Conservation (phyloP, 2,113 vertebrate species). For the Calcarius ornatus region DNA sequence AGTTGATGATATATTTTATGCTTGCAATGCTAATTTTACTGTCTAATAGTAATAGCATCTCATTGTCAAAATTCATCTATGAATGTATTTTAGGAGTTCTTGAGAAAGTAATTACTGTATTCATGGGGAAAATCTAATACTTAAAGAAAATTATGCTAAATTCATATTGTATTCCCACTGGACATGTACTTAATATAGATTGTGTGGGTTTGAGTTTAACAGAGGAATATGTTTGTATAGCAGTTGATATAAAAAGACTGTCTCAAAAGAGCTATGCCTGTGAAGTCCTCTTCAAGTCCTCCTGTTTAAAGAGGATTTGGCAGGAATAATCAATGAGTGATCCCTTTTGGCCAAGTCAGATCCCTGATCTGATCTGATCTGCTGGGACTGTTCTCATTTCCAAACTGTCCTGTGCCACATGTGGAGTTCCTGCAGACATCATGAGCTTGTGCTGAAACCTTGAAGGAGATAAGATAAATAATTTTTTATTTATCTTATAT, state of each 20-base stretch:
- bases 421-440: not conserved
- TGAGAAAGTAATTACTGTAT: not conserved
- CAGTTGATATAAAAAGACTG: not conserved
- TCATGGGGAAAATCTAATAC: not conserved
- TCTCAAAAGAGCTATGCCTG: not conserved
- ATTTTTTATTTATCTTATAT: not conserved
- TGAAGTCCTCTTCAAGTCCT: accelerated
- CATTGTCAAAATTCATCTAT: not conserved
- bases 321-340: not conserved
- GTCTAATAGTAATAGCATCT: not conserved
- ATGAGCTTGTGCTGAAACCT: not conserved
- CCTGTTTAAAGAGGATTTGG: not conserved
- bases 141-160: not conserved
- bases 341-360: not conserved
- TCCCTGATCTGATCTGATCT: not conserved
- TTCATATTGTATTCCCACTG: not conserved
- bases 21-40: not conserved
- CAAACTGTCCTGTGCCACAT: not conserved
- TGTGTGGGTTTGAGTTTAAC: not conserved
- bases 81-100: not conserved
- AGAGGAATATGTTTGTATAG: not conserved
- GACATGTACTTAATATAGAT: not conserved
- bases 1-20: not conserved
- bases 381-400: not conserved
- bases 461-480: not conserved